phyloP scores from a whole-genome alignment of 2,113 vertebrate genomes.

The Hoplias malabaricus region DNA sequence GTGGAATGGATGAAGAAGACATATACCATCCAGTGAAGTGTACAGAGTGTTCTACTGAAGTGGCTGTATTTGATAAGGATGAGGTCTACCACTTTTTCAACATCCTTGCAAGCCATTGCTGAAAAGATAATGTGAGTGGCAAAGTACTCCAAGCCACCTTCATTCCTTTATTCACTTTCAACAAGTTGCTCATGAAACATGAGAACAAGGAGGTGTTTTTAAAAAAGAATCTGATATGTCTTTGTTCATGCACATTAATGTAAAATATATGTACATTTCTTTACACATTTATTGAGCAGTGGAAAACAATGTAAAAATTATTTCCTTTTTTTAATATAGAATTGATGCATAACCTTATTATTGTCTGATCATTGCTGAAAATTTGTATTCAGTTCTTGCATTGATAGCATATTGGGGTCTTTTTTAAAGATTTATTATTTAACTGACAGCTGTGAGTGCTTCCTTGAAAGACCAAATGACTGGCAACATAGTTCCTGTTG shows the following conservation, averaged over 20 bases:
- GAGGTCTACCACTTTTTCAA: conserved; percentile 98
- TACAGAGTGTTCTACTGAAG: conserved; percentile 89
- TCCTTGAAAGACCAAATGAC: too few relatives aligned
- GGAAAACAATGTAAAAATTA: too few relatives aligned
- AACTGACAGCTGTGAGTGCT: too few relatives aligned
- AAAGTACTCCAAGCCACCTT: neutral
- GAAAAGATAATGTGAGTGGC: conserved; percentile 45
- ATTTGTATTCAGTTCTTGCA: too few relatives aligned
- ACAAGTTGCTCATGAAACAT: neutral
- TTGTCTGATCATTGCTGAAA: too few relatives aligned
- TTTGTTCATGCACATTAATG: neutral
- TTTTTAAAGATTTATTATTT: too few relatives aligned
- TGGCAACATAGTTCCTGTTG: too few relatives aligned
- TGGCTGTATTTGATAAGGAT: conserved; percentile 91
- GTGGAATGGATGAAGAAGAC: conserved; percentile 76
- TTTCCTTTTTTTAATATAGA: conserved; percentile 3
- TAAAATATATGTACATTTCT: conserved; percentile 20
- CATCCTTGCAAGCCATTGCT: conserved; percentile 90
- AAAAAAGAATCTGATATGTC: neutral
- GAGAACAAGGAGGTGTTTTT: neutral
- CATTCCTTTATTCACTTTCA: neutral
- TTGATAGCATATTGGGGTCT: too few relatives aligned
- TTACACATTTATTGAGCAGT: too few relatives aligned
- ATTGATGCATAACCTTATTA: too few relatives aligned
- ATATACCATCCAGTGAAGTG: conserved; percentile 89